Conservation (phyloP, 1,140 invertebrate species). For the Leptinotarsa defecta region DNA sequence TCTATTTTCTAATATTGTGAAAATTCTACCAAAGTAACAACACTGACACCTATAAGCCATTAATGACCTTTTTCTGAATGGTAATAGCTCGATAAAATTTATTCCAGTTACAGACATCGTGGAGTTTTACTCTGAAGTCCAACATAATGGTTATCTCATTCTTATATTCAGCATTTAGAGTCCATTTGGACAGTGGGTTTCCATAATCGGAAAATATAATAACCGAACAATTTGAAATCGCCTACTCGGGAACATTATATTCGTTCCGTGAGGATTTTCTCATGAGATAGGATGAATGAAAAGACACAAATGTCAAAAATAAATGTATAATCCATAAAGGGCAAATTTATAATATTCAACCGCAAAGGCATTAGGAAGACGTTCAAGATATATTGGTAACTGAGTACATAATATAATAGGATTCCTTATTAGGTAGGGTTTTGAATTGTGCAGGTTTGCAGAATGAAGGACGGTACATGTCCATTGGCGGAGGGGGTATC, state of each 20-base stretch:
- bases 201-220: conserved; percentile 1
- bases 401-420: conserved; percentile 1
- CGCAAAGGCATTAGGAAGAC: conserved; percentile 4
- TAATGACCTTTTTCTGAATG: too few relatives aligned
- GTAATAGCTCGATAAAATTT: too few relatives aligned
- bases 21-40: too few relatives aligned
- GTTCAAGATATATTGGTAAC: not conserved
- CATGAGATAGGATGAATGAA: not conserved
- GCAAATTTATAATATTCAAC: not conserved
- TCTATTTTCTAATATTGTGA: too few relatives aligned
- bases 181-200: not conserved
- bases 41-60: too few relatives aligned
- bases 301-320: conserved; percentile 3
- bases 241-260: not conserved
- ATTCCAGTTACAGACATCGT: too few relatives aligned
- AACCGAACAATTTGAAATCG: not conserved
- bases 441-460: not conserved
- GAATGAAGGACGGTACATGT: not conserved
- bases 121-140: too few relatives aligned
- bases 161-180: too few relatives aligned
- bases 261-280: not conserved
- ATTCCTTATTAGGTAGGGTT: not conserved
- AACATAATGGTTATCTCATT: too few relatives aligned
- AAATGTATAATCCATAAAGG: conserved; percentile 6
- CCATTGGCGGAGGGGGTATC: too few relatives aligned